Percentiles rank a stretch among this genome's conserved stretches.
Evolutionary conservation across 2,888 invertebrate genomes (phyloP).

Genomic region (Dermolepida albohirtum): DNA sequence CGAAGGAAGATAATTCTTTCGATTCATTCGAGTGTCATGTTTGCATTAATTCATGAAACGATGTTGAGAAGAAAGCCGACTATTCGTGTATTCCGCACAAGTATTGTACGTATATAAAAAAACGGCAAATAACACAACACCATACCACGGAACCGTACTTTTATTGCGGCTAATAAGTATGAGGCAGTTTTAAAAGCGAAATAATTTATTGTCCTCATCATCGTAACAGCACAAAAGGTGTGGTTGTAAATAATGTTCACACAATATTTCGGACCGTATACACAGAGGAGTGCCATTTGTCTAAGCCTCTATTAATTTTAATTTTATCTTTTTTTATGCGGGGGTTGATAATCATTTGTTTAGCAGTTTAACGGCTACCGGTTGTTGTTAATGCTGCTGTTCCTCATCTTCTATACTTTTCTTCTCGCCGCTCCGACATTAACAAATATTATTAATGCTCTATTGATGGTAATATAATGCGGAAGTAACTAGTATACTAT

Average conservation of each 20-base stretch:
- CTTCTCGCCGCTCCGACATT: not conserved
- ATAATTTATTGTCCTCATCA: conserved; percentile 63
- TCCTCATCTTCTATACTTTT: conserved; percentile 2
- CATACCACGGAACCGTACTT: conserved; percentile 42
- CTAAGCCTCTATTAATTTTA: conserved; percentile 63
- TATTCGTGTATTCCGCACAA: not conserved
- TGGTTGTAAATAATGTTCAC: conserved; percentile 64
- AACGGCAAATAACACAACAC: conserved; percentile 7
- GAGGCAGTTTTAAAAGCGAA: conserved; percentile 55
- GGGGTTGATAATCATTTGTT: conserved; percentile 59
- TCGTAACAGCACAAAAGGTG: conserved; percentile 64
- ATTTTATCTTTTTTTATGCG: conserved; percentile 60
- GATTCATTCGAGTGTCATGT: conserved; percentile 2
- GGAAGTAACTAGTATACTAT: no score
- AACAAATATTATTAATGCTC: not conserved
- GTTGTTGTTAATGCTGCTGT: conserved; percentile 41
- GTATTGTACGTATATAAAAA: conserved; percentile 8
- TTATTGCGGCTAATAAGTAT: conserved; percentile 56
- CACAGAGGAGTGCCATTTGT: conserved; percentile 62
- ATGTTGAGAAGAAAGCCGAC: not conserved
- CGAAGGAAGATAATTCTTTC: not conserved
- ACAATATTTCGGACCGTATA: conserved; percentile 62
- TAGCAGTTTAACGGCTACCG: conserved; percentile 55
- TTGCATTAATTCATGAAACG: conserved; percentile 5
- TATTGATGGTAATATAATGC: conserved; percentile 2